Base-by-base conservation (phyloP, 2,888 invertebrate species). In the Anodontia alba region DNA sequence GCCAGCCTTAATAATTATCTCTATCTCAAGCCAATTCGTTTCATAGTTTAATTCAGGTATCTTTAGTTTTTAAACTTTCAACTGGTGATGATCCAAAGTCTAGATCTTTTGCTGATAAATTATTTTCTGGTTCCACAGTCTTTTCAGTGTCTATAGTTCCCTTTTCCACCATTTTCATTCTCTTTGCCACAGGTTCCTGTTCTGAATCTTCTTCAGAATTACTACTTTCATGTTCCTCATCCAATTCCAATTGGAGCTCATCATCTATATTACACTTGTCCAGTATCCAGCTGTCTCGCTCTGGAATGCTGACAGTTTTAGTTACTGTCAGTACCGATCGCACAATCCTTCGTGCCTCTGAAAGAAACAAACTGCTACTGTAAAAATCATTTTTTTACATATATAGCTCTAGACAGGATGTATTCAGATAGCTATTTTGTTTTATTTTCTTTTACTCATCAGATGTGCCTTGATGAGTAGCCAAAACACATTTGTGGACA, bases 291-390 rank as follows among this genome's bases (percentile, higher is more conserved):
- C 26, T 36, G 31, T 38, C 62, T 36, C 26, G 7, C 62, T 33
- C 33, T 71, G 70, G 20, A 82, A 57, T n/a, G 54, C 72, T 2
- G 70, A 54, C n/a, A 70, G 62, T 62, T 62, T 66, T 82, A 38
- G 80, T 76, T 0, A 85, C 78, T 36, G 78, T 76, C 46, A 76
- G 51, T 8, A 78, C 78, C 7, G 78, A 78, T 67, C 76, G 71
- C 20, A 72, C 66, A 20, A 68, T 26, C 42, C 69, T 62, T 20
- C 81, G 66, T 23, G 75, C 57, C 31, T 81, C 81, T 81, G 74
- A 33, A 57, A 66, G 23, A 26, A 12, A 62, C 17, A 69, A 49
- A 3, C 2, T 3, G 5, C 29, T 1, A 23, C 3, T 46, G 46
- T 38, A 38, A 12, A 8, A 38, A 38, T n/a, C n/a, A n/a, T n/a